Evolutionary conservation across 2,113 vertebrate species (phyloP).

Genomic region (Cathartes aura): DNA sequence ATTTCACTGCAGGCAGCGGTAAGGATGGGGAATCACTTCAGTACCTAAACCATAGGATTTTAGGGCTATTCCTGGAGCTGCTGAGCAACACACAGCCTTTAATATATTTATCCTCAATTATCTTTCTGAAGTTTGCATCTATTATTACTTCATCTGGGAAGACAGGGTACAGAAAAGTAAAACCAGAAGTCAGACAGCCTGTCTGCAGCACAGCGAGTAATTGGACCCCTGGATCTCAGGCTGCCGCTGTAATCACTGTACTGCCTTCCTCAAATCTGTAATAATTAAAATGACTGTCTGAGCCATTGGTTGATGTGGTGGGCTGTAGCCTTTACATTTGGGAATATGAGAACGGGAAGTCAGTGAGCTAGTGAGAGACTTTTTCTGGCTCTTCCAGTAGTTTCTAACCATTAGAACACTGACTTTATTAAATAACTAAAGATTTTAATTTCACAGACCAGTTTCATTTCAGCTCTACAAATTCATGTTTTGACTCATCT

Average conservation of each 20-base stretch:
- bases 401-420: background rate
- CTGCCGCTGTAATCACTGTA: conserved; percentile 11
- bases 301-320: background rate
- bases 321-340: background rate
- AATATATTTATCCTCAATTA: conserved; percentile 14
- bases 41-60: no score
- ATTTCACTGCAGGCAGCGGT: background rate
- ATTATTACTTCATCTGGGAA: conserved; percentile 19
- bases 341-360: background rate
- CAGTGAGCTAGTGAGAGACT: background rate
- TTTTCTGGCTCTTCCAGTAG: background rate
- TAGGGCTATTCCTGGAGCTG: background rate
- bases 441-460: background rate
- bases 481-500: background rate
- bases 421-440: background rate
- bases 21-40: background rate
- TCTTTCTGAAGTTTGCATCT: conserved; percentile 22
- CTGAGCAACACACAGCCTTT: background rate
- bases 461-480: background rate
- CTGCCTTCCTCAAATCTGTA: conserved; percentile 29
- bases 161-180: background rate
- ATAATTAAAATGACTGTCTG: conserved; percentile 35
- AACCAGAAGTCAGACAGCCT: conserved; percentile 41
- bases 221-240: conserved; percentile 17
- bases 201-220: conserved; percentile 18